A percentile compares a stretch with the other conserved stretches of the same genome.
These are phyloP conservation scores for Catamblyrhynchus diadema DNA, from an alignment of 2,797 vertebrate species.

Conservation along the genomic window DNA sequence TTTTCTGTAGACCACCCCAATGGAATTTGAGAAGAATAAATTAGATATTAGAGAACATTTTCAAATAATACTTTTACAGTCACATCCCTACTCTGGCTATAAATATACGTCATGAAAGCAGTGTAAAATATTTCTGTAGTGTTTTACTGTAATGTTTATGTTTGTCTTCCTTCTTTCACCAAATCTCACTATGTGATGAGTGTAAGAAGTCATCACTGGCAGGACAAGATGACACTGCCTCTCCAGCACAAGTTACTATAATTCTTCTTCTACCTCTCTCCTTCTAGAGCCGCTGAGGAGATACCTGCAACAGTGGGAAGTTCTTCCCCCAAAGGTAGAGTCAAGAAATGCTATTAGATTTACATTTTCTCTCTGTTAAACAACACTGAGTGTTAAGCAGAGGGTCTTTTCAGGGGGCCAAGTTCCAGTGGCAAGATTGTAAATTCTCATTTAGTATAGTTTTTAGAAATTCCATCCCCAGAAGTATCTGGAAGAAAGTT, in stretches of 20 bases:
- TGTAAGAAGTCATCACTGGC: background rate
- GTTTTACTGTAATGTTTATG: background rate
- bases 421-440: background rate
- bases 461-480: background rate
- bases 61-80: background rate
- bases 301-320: background rate
- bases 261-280: background rate
- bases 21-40: background rate
- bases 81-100: background rate
- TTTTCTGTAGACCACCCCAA: slow-evolving; percentile 4
- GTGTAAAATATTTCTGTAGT: background rate
- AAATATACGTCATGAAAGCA: background rate
- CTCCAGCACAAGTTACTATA: background rate
- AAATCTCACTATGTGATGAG: background rate
- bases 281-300: slow-evolving; percentile 37
- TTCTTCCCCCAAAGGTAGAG: slow-evolving; percentile 12
- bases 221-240: background rate
- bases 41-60: background rate
- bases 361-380: slow-evolving; percentile 34
- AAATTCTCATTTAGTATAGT: background rate
- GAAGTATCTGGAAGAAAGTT: background rate
- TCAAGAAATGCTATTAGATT: background rate
- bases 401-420: background rate
- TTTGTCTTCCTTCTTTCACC: background rate
- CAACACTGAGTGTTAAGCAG: background rate